Percentiles rank a stretch among this genome's conserved stretches.
Conservation (phyloP, 2,888 invertebrate species). For the Pyrgus malvae region DNA sequence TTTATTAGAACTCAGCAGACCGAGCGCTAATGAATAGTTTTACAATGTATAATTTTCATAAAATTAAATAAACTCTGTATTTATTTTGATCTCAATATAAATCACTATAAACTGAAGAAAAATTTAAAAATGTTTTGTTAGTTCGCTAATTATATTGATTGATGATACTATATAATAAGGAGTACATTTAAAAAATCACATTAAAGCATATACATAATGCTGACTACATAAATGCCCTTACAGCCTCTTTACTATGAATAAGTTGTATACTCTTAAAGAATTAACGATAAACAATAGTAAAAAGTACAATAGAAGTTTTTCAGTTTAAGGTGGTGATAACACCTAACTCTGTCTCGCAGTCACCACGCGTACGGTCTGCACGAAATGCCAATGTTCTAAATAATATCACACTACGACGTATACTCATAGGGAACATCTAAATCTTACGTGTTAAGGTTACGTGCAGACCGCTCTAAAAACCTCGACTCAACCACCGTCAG, state of each 20-base stretch:
- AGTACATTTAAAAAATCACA: conserved; percentile 83
- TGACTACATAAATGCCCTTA: conserved; percentile 79
- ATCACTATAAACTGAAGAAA: conserved; percentile 78
- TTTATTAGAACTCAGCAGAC: conserved; percentile 71
- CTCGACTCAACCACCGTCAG: conserved; percentile 3
- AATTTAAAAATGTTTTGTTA: conserved; percentile 76
- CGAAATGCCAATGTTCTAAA: conserved; percentile 7
- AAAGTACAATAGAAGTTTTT: conserved; percentile 49
- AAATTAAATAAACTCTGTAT: conserved; percentile 82
- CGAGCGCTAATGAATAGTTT: conserved; percentile 75
- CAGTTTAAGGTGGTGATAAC: conserved; percentile 47
- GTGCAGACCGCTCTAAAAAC: conserved; percentile 16
- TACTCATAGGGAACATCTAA: conserved; percentile 26
- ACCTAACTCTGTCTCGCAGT: conserved; percentile 35
- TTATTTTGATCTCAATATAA: conserved; percentile 79
- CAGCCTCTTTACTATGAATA: conserved; percentile 61
- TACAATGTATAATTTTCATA: conserved; percentile 78
- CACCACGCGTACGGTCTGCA: conserved; percentile 1
- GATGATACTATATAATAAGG: conserved; percentile 81
- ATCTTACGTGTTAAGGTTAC: conserved; percentile 10
- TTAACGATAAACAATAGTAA: conserved; percentile 68
- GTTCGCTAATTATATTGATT: conserved; percentile 79
- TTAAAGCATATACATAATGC: conserved; percentile 83
- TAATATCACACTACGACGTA: conserved; percentile 26
- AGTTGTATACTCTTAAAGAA: conserved; percentile 58